phyloP scores from a whole-genome alignment of 2,113 vertebrate species.

The Symphodus melops region DNA sequence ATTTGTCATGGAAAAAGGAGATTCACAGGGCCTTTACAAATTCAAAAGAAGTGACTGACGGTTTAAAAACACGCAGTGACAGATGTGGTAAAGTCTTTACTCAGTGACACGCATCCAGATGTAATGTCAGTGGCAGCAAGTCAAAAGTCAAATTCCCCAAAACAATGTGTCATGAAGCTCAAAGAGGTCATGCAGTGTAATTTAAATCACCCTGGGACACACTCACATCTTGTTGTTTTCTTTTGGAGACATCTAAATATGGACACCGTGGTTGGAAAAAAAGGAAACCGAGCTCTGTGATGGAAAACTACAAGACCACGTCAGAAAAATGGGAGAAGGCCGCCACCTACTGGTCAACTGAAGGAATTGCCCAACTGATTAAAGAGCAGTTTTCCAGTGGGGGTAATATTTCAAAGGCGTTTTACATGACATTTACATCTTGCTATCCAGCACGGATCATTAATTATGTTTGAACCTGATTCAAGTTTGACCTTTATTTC shows the following conservation, averaged over 20 bases:
- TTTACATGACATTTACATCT: slow-evolving; percentile 48
- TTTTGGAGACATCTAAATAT: slow-evolving; percentile 12
- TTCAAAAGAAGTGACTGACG: slow-evolving; percentile 21
- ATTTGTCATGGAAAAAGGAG: slow-evolving; percentile 30
- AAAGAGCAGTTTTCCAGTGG: slow-evolving; percentile 3
- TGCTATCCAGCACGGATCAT: slow-evolving; percentile 18
- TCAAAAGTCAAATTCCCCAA: slow-evolving; percentile 9
- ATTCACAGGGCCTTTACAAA: slow-evolving; percentile 24
- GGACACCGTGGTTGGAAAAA: not conserved
- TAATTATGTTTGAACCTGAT: slow-evolving; percentile 34
- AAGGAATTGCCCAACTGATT: not conserved
- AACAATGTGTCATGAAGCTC: not conserved
- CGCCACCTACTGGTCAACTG: slow-evolving; percentile 64
- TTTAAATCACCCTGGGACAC: slow-evolving; percentile 1
- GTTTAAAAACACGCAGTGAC: slow-evolving; percentile 34
- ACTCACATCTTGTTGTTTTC: slow-evolving; percentile 6
- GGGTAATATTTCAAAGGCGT: slow-evolving; percentile 13
- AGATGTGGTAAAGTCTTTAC: slow-evolving; percentile 18
- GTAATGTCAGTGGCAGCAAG: not conserved
- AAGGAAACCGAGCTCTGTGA: slow-evolving; percentile 1
- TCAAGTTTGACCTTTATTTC: slow-evolving; percentile 50
- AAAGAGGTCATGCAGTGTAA: not conserved
- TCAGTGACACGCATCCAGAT: slow-evolving; percentile 1
- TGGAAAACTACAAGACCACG: slow-evolving; percentile 37
- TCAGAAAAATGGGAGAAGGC: slow-evolving; percentile 54